phyloP scores from a whole-genome alignment of 2,888 invertebrate genomes.

The Mesochorus sp. region DNA sequence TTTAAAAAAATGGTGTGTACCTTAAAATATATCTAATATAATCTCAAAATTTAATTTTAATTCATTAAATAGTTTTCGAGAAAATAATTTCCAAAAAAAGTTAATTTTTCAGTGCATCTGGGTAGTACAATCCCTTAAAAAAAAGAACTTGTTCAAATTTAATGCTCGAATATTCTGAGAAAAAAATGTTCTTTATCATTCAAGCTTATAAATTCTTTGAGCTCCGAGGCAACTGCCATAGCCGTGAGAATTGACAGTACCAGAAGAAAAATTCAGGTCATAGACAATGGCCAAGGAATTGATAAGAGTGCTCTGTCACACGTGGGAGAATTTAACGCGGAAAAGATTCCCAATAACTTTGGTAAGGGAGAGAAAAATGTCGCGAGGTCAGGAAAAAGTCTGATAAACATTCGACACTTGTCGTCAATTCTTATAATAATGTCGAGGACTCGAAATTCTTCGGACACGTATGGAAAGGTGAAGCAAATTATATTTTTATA shows the following conservation, averaged over 20 bases:
- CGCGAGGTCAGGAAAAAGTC: neutral
- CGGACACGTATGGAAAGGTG: constrained; percentile 85
- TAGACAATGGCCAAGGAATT: constrained; percentile 91
- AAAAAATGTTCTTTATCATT: neutral
- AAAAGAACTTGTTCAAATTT: too few relatives aligned
- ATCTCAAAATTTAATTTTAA: too few relatives aligned
- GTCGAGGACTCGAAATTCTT: constrained; percentile 82
- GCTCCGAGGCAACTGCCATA: constrained; percentile 87
- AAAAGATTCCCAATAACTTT: constrained; percentile 71
- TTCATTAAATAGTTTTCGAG: too few relatives aligned
- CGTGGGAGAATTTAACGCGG: constrained; percentile 86
- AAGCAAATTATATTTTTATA: neutral
- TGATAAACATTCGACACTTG: constrained; percentile 75
- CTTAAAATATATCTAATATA: too few relatives aligned
- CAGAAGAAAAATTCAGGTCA: constrained; percentile 87
- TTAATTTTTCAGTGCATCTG: too few relatives aligned
- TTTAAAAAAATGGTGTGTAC: too few relatives aligned
- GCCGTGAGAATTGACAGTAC: constrained; percentile 87
- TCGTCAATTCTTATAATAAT: constrained; percentile 85
- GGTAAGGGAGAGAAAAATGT: neutral
- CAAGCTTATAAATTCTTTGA: constrained; percentile 88
- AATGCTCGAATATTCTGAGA: too few relatives aligned
- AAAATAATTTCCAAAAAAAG: too few relatives aligned
- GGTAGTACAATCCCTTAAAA: too few relatives aligned
- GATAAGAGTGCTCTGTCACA: constrained; percentile 83